A percentile compares a stretch with the other conserved stretches of the same genome.
These are phyloP conservation scores for Calyptomena viridis DNA, from an alignment of 2,113 vertebrate genomes.

Conservation along the genomic window DNA sequence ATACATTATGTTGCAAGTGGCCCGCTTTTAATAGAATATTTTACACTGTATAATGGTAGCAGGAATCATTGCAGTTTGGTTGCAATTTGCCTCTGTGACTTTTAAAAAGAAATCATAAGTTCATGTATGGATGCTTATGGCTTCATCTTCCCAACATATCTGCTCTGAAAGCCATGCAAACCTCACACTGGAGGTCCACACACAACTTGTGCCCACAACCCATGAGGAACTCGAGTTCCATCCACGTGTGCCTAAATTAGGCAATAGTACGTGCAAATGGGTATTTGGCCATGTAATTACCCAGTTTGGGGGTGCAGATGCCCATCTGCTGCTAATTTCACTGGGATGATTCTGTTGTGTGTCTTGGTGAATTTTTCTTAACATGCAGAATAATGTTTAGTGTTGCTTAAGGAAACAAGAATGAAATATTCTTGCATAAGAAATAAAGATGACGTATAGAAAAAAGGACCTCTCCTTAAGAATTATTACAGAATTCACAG, in stretches of 20 bases:
- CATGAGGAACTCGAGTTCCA: neutral
- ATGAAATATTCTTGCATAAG: neutral
- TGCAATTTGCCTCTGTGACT: neutral
- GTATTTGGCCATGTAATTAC: neutral
- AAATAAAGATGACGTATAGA: neutral
- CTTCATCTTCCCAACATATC: neutral
- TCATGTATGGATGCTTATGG: rapidly evolving
- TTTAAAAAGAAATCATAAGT: neutral
- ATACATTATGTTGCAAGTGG: conserved; percentile 17
- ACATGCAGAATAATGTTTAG: neutral
- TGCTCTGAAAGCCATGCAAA: neutral
- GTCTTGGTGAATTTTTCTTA: neutral
- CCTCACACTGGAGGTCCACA: neutral
- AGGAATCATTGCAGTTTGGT: conserved; percentile 8
- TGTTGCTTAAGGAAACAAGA: neutral
- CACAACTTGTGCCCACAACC: neutral
- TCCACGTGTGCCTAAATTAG: neutral
- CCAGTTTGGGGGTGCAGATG: neutral
- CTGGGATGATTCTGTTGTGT: rapidly evolving
- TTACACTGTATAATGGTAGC: neutral
- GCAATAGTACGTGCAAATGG: neutral
- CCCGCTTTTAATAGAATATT: conserved; percentile 55
- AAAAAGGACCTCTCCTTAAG: neutral
- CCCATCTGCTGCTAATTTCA: neutral
- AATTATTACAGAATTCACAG: neutral